These are phyloP conservation scores for Xestia c-nigrum DNA, from an alignment of 2,888 invertebrate species.

Conservation along the genomic window DNA sequence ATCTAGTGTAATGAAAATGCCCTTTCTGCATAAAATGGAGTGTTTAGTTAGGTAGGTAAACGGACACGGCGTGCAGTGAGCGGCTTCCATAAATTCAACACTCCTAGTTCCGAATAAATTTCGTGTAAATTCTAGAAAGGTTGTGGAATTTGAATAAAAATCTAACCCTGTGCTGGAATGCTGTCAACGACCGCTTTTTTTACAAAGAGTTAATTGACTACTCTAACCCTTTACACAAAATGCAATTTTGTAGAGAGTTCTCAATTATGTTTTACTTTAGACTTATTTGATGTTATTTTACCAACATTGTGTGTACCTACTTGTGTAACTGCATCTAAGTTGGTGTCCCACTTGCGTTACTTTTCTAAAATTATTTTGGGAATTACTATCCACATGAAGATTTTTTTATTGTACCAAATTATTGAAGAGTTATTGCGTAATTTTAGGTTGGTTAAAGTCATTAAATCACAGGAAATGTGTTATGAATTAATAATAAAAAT, in stretches of 20 bases:
- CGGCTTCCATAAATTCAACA: slow-evolving; percentile 42
- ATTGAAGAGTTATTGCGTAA: background rate
- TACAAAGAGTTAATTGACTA: slow-evolving; percentile 5
- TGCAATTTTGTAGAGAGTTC: slow-evolving; percentile 17
- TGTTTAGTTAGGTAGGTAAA: slow-evolving; percentile 47
- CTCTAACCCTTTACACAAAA: slow-evolving; percentile 12
- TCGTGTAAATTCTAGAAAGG: slow-evolving; percentile 31
- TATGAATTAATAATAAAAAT: background rate
- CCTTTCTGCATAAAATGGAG: slow-evolving; percentile 62
- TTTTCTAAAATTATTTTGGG: background rate
- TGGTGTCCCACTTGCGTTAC: background rate
- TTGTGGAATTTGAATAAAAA: slow-evolving; percentile 23
- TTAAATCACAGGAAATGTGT: background rate
- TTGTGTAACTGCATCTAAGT: background rate
- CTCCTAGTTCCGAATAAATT: slow-evolving; percentile 25
- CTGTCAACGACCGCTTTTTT: slow-evolving; percentile 16
- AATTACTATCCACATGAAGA: background rate
- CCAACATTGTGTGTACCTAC: too few species aligned
- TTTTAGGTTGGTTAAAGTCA: too few species aligned
- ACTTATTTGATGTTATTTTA: too few species aligned
- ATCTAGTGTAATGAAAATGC: slow-evolving; percentile 63
- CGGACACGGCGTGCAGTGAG: slow-evolving; percentile 38
- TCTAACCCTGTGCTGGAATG: slow-evolving; percentile 2
- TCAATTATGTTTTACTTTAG: background rate
- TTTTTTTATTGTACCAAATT: background rate